Percentiles rank a stretch among this genome's conserved stretches.
phyloP scores from a whole-genome alignment of 2,113 vertebrate species.

The Phocoena phocoena region DNA sequence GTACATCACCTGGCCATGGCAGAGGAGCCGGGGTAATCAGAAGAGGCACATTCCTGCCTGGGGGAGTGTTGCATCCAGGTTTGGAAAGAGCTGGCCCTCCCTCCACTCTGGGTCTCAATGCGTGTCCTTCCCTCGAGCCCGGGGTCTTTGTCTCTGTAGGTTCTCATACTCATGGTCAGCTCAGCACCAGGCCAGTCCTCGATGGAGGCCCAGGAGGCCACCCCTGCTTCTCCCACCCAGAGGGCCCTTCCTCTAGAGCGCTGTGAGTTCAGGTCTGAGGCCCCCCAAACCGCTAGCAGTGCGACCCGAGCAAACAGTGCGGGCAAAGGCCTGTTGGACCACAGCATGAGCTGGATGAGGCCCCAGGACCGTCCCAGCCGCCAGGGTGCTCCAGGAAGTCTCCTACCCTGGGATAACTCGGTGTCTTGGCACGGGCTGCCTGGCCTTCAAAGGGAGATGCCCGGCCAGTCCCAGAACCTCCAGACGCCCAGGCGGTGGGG shows the following conservation, averaged over 20 bases:
- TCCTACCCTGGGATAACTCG: accelerated
- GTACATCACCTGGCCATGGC: accelerated
- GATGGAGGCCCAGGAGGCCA: accelerated
- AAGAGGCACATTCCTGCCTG: neutral
- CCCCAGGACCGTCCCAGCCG: neutral
- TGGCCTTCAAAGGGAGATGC: accelerated
- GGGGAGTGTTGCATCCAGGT: accelerated
- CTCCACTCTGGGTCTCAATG: accelerated
- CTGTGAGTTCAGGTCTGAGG: neutral
- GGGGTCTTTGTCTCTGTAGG: neutral
- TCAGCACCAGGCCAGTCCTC: accelerated
- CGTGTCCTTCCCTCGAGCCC: accelerated
- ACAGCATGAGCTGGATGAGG: accelerated
- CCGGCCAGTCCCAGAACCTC: neutral
- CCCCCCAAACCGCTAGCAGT: neutral
- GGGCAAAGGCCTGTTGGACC: neutral
- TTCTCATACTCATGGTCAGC: neutral
- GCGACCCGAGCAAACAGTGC: neutral
- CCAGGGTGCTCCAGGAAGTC: neutral
- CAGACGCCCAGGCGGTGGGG: neutral
- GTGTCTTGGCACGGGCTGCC: neutral
- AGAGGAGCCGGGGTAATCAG: accelerated
- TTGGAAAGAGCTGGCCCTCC: neutral
- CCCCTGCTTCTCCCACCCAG: neutral
- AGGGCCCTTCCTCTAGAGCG: neutral